A percentile compares a stretch with the other conserved stretches of the same genome.
Evolutionary conservation across 1,140 invertebrate genomes (phyloP).

Genomic region (Mercenaria mercenaria): DNA sequence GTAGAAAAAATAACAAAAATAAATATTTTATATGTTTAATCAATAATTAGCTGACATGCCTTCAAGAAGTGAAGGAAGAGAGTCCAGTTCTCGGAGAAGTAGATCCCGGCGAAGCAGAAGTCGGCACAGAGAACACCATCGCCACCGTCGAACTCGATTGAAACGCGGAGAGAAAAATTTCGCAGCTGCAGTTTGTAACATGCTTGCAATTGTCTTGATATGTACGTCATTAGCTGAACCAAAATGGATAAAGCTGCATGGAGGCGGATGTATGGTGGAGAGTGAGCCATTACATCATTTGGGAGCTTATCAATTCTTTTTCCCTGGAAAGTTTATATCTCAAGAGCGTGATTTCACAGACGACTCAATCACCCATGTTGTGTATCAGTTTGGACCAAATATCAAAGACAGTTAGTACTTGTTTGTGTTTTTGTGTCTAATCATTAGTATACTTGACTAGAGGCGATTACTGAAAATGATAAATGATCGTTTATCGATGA

Average conservation of each 20-base stretch:
- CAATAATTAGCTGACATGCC: conserved; percentile 14
- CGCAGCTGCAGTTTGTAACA: conserved; percentile 80
- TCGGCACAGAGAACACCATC: conserved; percentile 71
- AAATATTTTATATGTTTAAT: not conserved
- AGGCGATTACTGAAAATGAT: not conserved
- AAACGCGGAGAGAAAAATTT: conserved; percentile 83
- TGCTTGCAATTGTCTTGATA: conserved; percentile 82
- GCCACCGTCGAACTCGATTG: conserved; percentile 64
- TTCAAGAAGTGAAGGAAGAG: conserved; percentile 52
- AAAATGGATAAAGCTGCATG: conserved; percentile 78
- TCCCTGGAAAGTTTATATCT: conserved; percentile 75
- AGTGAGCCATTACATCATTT: conserved; percentile 72
- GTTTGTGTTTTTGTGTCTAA: not conserved
- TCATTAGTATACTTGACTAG: not conserved
- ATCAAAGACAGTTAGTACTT: conserved; percentile 74
- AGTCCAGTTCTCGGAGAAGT: conserved; percentile 70
- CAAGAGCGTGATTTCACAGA: conserved; percentile 36
- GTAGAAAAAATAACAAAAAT: not conserved
- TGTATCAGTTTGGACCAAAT: conserved; percentile 77
- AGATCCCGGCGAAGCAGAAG: conserved; percentile 73
- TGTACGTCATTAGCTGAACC: conserved; percentile 83
- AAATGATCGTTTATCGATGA: not conserved
- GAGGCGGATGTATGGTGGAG: conserved; percentile 72
- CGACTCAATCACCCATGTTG: conserved; percentile 7
- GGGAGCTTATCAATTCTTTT: conserved; percentile 83